Evolutionary conservation across 2,888 invertebrate species (phyloP).

Genomic region (Clistopyga incitator): DNA sequence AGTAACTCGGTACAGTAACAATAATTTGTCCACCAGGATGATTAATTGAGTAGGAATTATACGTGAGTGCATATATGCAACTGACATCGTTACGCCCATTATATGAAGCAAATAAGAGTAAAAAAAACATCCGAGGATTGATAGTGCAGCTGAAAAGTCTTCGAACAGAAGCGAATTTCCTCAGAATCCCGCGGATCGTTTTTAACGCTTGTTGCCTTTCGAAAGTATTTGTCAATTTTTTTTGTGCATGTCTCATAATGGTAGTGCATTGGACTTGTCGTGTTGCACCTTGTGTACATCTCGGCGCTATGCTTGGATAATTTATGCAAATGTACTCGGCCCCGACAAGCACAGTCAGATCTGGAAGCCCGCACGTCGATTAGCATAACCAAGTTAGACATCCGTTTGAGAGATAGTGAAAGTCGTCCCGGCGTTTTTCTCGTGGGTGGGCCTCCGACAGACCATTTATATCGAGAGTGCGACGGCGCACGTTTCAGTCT

Average conservation of each 20-base stretch:
- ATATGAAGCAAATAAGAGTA: neutral
- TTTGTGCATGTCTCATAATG: constrained; percentile 9
- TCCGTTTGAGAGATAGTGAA: constrained; percentile 62
- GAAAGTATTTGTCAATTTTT: constrained; percentile 7
- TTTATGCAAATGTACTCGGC: constrained; percentile 46
- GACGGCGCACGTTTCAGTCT: constrained; percentile 7
- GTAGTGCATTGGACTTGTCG: neutral
- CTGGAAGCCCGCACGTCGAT: constrained; percentile 27
- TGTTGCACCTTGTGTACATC: neutral
- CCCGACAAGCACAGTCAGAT: constrained; percentile 27
- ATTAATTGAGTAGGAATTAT: constrained; percentile 5
- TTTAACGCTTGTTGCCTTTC: neutral
- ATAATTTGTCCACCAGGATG: neutral
- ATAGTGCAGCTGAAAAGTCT: neutral
- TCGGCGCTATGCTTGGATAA: constrained; percentile 1
- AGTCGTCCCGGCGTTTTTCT: constrained; percentile 57
- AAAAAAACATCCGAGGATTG: neutral
- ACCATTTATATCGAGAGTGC: constrained; percentile 45
- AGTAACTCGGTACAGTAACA: neutral
- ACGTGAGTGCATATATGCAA: neutral
- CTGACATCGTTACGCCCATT: constrained; percentile 11
- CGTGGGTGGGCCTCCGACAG: constrained; percentile 51
- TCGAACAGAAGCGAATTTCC: neutral
- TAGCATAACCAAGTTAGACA: constrained; percentile 54
- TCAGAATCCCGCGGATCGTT: constrained; percentile 1